These are phyloP conservation scores for Athrips mouffetella DNA, from an alignment of 2,888 invertebrate species.

Conservation along the genomic window DNA sequence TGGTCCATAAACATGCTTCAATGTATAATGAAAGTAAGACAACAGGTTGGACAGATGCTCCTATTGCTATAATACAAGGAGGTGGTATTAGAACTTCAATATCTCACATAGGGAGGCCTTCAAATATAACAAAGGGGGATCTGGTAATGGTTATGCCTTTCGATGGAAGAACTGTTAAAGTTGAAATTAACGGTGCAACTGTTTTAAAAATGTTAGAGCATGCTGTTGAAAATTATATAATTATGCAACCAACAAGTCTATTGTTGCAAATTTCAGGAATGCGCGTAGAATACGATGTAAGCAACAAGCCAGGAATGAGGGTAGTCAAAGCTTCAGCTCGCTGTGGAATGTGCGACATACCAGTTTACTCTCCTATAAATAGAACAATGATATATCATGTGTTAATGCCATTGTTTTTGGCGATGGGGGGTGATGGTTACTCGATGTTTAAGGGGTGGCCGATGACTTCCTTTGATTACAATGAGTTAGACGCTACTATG, in stretches of 20 bases:
- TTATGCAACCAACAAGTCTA: slow-evolving; percentile 80
- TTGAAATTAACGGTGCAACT: slow-evolving; percentile 81
- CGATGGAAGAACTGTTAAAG: slow-evolving; percentile 81
- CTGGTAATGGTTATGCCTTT: slow-evolving; percentile 87
- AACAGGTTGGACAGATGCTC: slow-evolving; percentile 85
- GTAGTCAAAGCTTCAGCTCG: slow-evolving; percentile 81
- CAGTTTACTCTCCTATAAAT: slow-evolving; percentile 77
- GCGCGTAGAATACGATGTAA: slow-evolving; percentile 83
- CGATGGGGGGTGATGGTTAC: slow-evolving; percentile 87
- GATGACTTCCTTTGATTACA: slow-evolving; percentile 39
- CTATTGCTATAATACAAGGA: slow-evolving; percentile 86
- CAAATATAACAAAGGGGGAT: slow-evolving; percentile 83
- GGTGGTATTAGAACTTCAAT: slow-evolving; percentile 88
- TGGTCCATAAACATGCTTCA: slow-evolving; percentile 79
- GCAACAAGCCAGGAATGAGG: slow-evolving; percentile 78
- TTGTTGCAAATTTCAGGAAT: slow-evolving; percentile 92
- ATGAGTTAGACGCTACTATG: slow-evolving; percentile 55
- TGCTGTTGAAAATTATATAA: slow-evolving; percentile 74
- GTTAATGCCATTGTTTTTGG: slow-evolving; percentile 81
- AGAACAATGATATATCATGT: slow-evolving; percentile 79
- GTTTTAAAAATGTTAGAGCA: slow-evolving; percentile 83
- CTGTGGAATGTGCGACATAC: slow-evolving; percentile 83
- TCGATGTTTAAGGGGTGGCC: slow-evolving; percentile 61
- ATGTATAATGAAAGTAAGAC: slow-evolving; percentile 45
- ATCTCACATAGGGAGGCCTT: slow-evolving; percentile 40